phyloP scores from a whole-genome alignment of 2,888 invertebrate genomes.

The Ptychoptera contaminata region DNA sequence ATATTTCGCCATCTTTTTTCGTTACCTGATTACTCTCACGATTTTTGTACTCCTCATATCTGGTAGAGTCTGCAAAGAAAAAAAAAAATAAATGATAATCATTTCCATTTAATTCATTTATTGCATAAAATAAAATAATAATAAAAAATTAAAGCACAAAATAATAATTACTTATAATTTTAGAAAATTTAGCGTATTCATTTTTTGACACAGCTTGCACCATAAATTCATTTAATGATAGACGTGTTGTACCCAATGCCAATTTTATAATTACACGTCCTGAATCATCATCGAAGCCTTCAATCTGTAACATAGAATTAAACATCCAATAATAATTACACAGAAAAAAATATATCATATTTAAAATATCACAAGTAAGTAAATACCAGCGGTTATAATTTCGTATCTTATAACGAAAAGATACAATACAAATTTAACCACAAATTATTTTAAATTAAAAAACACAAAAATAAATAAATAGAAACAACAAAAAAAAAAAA shows the following conservation, averaged over 20 bases:
- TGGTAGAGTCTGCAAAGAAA: slow-evolving; percentile 43
- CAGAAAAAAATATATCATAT: not conserved
- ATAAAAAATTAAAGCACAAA: too few relatives aligned
- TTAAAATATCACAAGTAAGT: not conserved
- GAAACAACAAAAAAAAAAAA: too few relatives aligned
- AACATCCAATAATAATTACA: slow-evolving; percentile 11
- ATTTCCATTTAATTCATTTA: slow-evolving; percentile 54
- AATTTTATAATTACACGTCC: slow-evolving; percentile 64
- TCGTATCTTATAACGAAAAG: too few relatives aligned
- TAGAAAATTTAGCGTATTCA: slow-evolving; percentile 66
- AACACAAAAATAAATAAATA: too few relatives aligned
- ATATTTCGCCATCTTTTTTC: too few relatives aligned
- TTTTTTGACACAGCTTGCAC: slow-evolving; percentile 60
- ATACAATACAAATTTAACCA: too few relatives aligned
- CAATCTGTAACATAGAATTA: slow-evolving; percentile 40
- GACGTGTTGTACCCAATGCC: slow-evolving; percentile 45
- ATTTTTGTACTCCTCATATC: slow-evolving; percentile 54
- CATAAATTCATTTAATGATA: slow-evolving; percentile 63
- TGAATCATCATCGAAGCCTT: slow-evolving; percentile 69
- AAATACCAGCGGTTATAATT: too few relatives aligned
- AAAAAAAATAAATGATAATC: slow-evolving; percentile 9
- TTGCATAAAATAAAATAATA: slow-evolving; percentile 43
- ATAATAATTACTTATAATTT: slow-evolving; percentile 66
- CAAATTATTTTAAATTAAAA: too few relatives aligned
- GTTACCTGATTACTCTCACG: slow-evolving; percentile 20